Base-by-base conservation (phyloP, 1,140 invertebrate species). In the Drosophila punjabiensis region DNA sequence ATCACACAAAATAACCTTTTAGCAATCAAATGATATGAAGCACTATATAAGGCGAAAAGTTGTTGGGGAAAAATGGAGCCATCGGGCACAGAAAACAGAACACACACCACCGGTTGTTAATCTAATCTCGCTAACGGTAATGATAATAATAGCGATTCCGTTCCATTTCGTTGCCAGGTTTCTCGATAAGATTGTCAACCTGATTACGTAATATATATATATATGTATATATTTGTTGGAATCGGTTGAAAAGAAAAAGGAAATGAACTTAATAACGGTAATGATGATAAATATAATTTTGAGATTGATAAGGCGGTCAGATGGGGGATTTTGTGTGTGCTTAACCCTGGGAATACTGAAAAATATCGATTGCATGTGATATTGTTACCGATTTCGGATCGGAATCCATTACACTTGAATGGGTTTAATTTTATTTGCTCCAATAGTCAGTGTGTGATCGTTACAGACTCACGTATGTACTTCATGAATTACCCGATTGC, bases 231-330 rank as follows among this genome's bases (percentile, higher is more conserved):
- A 13, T 45, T 13, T 47, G 7, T 47, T 9, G 41, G n/a, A 20
- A 6, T 28, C 4, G 11, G 16, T 14, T 35, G 14, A 28, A 39
- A 63, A 52, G 33, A 39, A 37, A 75, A 28, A 68, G 75, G 56
- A 62, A 78, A 78, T 69, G 50, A 69, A 56, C 18, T 53, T 32
- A 78, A 64, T 79, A 50, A 58, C 55, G 59, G 64, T 79, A 79
- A 78, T 61, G 74, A 77, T 77, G 74, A 78, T 78, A 68, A 77
- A 69, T 77, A 62, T 24, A 58, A 18, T 68, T 77, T 45, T 67
- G 47, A 65, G 58, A 76, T 39, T 67, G 75, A 76, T 76, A 76
- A 32, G 18, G 18, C 24, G 41, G 32, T 73, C 67, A 59, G 20
- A 53, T 14, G 43, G 53, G 55, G 35, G 35, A 65, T 75, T 65